Percentiles rank a stretch among this genome's conserved stretches.
phyloP scores from a whole-genome alignment of 2,797 vertebrate genomes.

The Darevskia mixta region DNA sequence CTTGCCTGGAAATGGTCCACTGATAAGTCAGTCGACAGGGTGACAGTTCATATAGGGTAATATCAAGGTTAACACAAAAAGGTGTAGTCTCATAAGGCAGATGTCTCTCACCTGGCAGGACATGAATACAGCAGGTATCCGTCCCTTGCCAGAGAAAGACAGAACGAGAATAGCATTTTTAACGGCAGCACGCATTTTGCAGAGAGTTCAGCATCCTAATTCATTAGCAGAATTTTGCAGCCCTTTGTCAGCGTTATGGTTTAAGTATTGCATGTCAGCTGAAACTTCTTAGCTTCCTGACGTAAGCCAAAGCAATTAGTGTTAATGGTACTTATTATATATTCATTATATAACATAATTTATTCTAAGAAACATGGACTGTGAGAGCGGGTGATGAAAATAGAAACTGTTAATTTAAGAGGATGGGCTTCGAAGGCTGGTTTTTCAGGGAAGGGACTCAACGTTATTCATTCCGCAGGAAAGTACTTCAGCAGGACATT shows the following conservation, averaged over 20 bases:
- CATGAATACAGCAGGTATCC: neutral
- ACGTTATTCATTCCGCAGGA: constrained; percentile 41
- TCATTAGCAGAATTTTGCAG: constrained; percentile 53
- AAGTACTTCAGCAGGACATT: rapidly evolving
- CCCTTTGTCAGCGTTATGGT: constrained; percentile 58
- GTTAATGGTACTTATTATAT: constrained; percentile 72
- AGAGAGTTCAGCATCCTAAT: constrained; percentile 32
- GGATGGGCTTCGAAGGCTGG: constrained; percentile 59
- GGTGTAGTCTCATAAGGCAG: neutral
- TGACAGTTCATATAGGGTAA: neutral
- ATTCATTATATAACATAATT: constrained; percentile 69
- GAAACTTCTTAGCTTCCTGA: constrained; percentile 64
- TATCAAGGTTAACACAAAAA: neutral
- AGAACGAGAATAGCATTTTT: neutral
- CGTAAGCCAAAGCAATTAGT: constrained; percentile 71
- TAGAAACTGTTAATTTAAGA: constrained; percentile 71
- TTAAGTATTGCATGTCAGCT: constrained; percentile 61
- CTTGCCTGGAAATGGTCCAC: neutral
- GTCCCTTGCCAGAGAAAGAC: no score
- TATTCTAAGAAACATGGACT: constrained; percentile 67
- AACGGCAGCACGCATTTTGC: neutral
- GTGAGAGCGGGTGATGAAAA: constrained; percentile 64
- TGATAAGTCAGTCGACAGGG: no score
- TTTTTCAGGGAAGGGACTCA: constrained; percentile 49
- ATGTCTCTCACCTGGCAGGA: neutral